Evolutionary conservation across 1,140 invertebrate species (phyloP), one percentile per base, ranked within the genome.

Genomic region (Phocides pigmalion): DNA sequence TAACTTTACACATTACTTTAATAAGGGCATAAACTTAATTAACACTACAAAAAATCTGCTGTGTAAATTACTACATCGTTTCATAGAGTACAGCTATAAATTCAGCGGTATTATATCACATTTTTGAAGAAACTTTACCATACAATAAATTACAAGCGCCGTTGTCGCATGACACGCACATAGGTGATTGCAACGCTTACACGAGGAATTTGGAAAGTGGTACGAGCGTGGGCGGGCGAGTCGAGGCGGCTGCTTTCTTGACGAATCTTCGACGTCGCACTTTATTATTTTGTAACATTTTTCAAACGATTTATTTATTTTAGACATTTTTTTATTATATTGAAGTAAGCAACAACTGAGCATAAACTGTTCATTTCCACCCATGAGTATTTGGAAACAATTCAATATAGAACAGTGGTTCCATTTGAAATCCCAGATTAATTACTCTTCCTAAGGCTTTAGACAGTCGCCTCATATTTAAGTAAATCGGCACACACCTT

Each of bases 181-280:
- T 75, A 84, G 76, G 69, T 74, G 78, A 86, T 87, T 87, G 87
- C 82, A 81, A 72, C 71, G 79, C 76, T 85, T 77, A 79, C 79
- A 77, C 68, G 72, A 82, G 81, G 87, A 88, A 90, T 90, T 90
- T 88, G 87, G 87, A 90, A 90, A 90, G 87, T 83, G 76, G 84
- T 80, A 81, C 78, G 69, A 46, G 78, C 81, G 87, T 90, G 80
- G 87, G 87, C 84, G 87, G 87, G 82, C 87, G 64, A 81, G 87
- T 82, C 70, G 74, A 58, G 65, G 67, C 76, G 79, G 66, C 72
- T 78, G 78, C 80, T 72, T 69, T 82, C 79, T 82, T 87, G 81
- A 87, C 85, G 84, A 83, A 85, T 88, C 84, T 84, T 83, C 76
- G 65, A 81, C 77, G 77, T 81, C 78, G 79, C 79, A 82, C 77